A percentile compares a stretch with the other conserved stretches of the same genome.
phyloP scores from a whole-genome alignment of 2,113 vertebrate species.

The Burhinus bistriatus region DNA sequence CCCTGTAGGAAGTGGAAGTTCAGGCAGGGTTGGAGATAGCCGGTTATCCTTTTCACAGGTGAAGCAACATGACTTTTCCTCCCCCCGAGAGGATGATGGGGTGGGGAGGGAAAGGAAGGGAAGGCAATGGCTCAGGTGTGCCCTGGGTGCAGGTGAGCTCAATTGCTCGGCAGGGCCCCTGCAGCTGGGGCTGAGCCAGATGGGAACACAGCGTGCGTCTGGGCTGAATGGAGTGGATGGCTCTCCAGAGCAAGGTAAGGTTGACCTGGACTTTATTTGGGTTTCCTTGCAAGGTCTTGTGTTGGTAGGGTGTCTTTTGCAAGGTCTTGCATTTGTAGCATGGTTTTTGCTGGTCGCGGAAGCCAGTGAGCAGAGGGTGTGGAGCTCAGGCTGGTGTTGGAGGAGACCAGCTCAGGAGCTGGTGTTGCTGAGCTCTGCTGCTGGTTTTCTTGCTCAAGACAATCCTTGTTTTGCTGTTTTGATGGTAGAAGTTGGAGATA shows the following conservation, averaged over 20 bases:
- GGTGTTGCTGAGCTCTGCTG: neutral
- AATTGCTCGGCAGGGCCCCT: neutral
- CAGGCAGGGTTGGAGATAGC: neutral
- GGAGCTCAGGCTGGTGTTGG: neutral
- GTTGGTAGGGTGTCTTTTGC: neutral
- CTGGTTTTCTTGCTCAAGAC: neutral
- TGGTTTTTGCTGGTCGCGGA: neutral
- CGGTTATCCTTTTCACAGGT: neutral
- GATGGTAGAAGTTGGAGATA: neutral
- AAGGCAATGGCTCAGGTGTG: neutral
- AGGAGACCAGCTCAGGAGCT: neutral
- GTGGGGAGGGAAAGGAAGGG: neutral
- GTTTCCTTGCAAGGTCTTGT: neutral
- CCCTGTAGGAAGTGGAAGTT: neutral
- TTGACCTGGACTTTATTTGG: neutral
- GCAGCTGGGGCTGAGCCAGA: neutral
- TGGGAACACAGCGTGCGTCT: rapidly evolving
- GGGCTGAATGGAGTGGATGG: rapidly evolving
- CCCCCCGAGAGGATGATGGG: neutral
- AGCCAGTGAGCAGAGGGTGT: neutral
- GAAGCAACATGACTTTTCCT: neutral
- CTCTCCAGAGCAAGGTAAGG: neutral
- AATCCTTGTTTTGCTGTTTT: neutral
- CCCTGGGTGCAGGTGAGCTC: neutral
- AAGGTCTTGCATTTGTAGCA: rapidly evolving